phyloP scores from a whole-genome alignment of 2,888 invertebrate genomes.

The Diarsia rubi region DNA sequence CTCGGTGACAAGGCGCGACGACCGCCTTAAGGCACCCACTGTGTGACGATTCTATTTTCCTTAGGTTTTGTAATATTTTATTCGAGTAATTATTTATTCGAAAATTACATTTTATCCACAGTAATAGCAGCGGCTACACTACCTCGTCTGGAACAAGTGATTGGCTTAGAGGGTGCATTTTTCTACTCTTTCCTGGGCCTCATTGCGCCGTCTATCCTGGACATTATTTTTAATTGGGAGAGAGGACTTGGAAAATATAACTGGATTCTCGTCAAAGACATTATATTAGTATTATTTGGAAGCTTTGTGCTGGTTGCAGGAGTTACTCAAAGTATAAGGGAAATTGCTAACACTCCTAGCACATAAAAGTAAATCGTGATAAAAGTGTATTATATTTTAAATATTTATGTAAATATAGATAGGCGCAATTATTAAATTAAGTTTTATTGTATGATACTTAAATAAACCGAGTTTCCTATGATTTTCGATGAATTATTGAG shows the following conservation, averaged over 20 bases:
- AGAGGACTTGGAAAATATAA: conserved; percentile 92
- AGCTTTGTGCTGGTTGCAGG: conserved; percentile 93
- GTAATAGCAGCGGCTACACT: conserved; percentile 85
- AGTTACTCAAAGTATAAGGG: conserved; percentile 86
- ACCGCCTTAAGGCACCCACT: no score
- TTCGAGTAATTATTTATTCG: no score
- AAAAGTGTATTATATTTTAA: conserved; percentile 43
- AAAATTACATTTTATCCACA: conserved; percentile 67
- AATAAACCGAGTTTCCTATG: conserved; percentile 33
- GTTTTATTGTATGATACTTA: conserved; percentile 47
- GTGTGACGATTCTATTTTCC: no score
- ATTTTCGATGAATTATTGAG: conserved; percentile 6
- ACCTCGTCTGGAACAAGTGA: conserved; percentile 86
- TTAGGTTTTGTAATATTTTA: no score
- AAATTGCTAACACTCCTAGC: conserved; percentile 77
- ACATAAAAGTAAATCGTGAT: conserved; percentile 44
- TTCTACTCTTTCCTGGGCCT: conserved; percentile 94
- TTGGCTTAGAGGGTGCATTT: conserved; percentile 89
- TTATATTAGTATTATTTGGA: conserved; percentile 91
- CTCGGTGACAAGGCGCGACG: no score
- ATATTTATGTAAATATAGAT: conserved; percentile 63
- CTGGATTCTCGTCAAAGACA: conserved; percentile 93
- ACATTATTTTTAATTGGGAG: conserved; percentile 93
- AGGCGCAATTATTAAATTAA: conserved; percentile 45
- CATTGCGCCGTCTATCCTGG: conserved; percentile 93